phyloP scores from a whole-genome alignment of 2,113 vertebrate genomes.

The Lichenostomus cassidix region DNA sequence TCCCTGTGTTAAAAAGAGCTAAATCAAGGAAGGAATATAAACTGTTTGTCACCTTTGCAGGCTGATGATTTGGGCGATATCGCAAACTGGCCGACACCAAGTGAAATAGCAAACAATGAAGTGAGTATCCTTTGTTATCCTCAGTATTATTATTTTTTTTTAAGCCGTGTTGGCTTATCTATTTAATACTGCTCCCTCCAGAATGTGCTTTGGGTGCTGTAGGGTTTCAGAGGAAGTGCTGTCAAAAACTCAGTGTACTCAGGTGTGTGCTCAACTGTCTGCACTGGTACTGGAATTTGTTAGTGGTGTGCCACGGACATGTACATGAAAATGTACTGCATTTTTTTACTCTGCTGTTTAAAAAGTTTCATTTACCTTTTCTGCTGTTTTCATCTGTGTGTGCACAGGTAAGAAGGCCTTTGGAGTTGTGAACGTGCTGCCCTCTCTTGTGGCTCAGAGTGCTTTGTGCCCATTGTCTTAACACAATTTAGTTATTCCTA shows the following conservation, averaged over 20 bases:
- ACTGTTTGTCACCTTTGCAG: constrained; percentile 71
- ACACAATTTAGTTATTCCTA: background rate
- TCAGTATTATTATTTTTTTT: background rate
- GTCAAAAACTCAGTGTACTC: background rate
- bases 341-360: background rate
- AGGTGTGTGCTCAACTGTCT: background rate
- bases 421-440: background rate
- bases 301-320: rapidly evolving
- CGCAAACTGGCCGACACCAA: constrained; percentile 93
- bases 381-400: background rate
- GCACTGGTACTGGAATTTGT: background rate
- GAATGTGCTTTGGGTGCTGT: background rate
- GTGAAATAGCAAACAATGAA: constrained; percentile 89
- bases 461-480: background rate
- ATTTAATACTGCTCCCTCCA: background rate
- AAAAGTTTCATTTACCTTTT: background rate
- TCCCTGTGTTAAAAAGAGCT: background rate
- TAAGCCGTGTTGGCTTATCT: background rate
- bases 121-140: constrained; percentile 68
- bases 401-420: background rate
- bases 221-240: background rate
- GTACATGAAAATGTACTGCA: background rate
- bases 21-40: background rate
- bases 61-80: constrained; percentile 90
- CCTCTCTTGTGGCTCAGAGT: background rate